A percentile compares a stretch with the other conserved stretches of the same genome.
Evolutionary conservation across 2,797 vertebrate species (phyloP).

Genomic region (Melanotaenia parkinsoni): DNA sequence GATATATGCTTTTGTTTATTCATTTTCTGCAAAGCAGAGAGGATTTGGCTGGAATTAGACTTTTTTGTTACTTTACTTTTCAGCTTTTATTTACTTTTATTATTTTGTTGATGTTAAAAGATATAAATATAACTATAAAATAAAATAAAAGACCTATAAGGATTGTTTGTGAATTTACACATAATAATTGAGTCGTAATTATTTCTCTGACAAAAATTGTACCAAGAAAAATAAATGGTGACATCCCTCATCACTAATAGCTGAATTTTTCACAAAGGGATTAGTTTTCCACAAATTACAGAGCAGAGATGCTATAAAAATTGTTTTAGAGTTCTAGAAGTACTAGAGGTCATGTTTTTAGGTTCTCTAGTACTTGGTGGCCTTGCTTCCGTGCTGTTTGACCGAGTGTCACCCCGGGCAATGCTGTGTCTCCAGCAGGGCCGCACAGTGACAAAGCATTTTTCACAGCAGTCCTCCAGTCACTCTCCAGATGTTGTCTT

Average conservation of each 20-base stretch:
- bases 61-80: too few species aligned
- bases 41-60: too few species aligned
- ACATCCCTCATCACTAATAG: background rate
- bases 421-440: background rate
- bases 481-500: slow-evolving; percentile 10
- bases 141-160: background rate
- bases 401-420: background rate
- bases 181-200: background rate
- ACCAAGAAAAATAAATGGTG: too few species aligned
- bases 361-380: background rate
- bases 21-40: too few species aligned
- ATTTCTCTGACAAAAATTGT: too few species aligned
- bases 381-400: background rate
- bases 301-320: background rate
- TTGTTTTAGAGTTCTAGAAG: background rate
- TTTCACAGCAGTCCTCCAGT: background rate
- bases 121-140: background rate
- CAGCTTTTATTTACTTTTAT: background rate
- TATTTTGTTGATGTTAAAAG: background rate
- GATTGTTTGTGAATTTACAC: background rate
- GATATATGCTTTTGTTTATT: too few species aligned
- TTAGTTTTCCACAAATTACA: background rate
- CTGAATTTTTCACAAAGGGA: background rate
- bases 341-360: background rate
- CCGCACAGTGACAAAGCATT: background rate